These are phyloP conservation scores for Tenualosa ilisha DNA, from an alignment of 2,797 vertebrate species.

Conservation along the genomic window DNA sequence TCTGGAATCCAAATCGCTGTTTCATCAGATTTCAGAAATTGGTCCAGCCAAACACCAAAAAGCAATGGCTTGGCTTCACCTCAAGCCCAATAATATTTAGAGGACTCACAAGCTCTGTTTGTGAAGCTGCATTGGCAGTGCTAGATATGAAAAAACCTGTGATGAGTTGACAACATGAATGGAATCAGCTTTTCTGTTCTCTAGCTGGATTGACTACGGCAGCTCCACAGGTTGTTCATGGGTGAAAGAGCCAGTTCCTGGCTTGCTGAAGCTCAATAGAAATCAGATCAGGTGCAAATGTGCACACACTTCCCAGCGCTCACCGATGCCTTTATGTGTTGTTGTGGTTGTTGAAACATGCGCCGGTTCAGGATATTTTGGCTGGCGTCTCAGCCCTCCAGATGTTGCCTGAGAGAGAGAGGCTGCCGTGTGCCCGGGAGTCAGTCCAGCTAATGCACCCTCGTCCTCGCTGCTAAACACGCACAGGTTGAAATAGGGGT, in stretches of 20 bases:
- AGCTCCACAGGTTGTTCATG: not conserved
- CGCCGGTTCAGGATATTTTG: not conserved
- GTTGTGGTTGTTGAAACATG: not conserved
- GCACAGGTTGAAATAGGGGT: not conserved
- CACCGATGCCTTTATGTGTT: not conserved
- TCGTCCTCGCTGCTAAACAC: not conserved
- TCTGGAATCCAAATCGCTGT: not conserved
- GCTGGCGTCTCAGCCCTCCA: not conserved
- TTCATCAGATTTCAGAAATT: not conserved
- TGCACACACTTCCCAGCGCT: not conserved
- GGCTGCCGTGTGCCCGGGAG: not conserved
- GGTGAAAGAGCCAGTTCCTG: not conserved
- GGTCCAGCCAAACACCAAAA: not conserved
- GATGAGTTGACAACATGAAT: not conserved
- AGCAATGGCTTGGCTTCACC: not conserved
- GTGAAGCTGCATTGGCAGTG: not conserved
- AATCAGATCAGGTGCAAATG: too few species aligned
- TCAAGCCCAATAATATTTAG: not conserved
- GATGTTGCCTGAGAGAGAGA: not conserved
- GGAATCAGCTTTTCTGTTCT: not conserved
- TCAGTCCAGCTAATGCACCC: not conserved
- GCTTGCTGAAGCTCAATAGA: too few species aligned
- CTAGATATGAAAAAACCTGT: not conserved
- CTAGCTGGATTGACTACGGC: not conserved
- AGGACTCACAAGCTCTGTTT: not conserved